Base-by-base conservation (phyloP, 2,797 vertebrate species). In the Gymnothorax reevesii region DNA sequence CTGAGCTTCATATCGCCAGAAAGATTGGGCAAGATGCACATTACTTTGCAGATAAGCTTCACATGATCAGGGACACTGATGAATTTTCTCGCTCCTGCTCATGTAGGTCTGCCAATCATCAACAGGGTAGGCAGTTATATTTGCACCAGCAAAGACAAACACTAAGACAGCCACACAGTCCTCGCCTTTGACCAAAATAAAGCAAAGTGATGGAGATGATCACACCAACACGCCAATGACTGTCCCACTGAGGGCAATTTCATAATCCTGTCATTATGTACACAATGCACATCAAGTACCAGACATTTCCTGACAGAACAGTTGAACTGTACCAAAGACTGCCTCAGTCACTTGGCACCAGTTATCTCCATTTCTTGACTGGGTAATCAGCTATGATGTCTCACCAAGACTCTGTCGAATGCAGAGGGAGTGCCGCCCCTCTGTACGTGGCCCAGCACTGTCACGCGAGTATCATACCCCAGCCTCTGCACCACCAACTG, bases 401-500 rank as follows among this genome's bases (percentile, higher is more conserved):
- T 83, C 59, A 89, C 89, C 85, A 89, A 87, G 79, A 77, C 13
- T 4, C 59, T 90, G 87, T 94, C 96, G 0, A 97, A 97, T 0
- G 96, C 96, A 0, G 96, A 96, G 0, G 96, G 96, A 0, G 95
- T 96, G 84, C 96, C 96, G 9, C 96, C 96, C 0, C 96, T 92
- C 91, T 96, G 96, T 85, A 96, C 96, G 0, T 97, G 96, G 22
- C 96, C 96, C 0, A 97, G 94, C 62, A 97, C 95, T 0, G 96
- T 97, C 88, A 96, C 95, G 0, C 96, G 93, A 0, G 96, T 97
- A 91, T 97, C 96, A 0, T 96, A 97, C 62, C 96, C 96, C 84
- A 97, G 89, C 57, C 95, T 94, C n/a, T 93, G 90, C 54, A 96
- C 94, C 87, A 96, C 96, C 86, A 96, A 89, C 96, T 96, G 88